Evolutionary conservation across 1,140 invertebrate genomes (phyloP).

Genomic region (Rhynchophorus ferrugineus): DNA sequence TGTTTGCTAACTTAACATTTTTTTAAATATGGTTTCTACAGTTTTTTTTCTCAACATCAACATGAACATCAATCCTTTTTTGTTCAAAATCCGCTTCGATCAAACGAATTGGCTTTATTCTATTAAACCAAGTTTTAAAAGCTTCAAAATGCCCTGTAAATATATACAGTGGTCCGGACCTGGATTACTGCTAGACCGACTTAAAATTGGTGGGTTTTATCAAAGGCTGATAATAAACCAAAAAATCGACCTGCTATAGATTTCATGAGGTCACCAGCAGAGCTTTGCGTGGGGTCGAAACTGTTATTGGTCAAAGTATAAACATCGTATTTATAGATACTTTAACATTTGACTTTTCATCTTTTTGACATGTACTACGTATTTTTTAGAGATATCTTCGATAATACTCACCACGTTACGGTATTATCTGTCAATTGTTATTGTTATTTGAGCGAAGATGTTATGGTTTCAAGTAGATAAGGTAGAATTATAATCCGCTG

Average conservation of each 20-base stretch:
- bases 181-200: no score
- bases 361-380: not conserved
- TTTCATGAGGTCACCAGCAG: not conserved
- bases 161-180: not conserved
- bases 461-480: no score
- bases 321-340: not conserved
- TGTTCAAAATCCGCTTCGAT: not conserved
- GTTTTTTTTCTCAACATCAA: not conserved
- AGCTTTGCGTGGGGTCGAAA: not conserved
- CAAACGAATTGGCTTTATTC: not conserved
- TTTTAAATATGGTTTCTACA: no score
- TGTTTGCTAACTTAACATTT: no score
- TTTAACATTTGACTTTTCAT: not conserved
- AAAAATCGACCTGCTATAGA: not conserved
- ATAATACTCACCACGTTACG: no score
- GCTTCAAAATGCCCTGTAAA: no score
- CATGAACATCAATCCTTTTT: not conserved
- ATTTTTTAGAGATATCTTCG: not conserved
- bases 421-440: no score
- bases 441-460: no score
- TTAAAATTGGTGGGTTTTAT: not conserved
- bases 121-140: not conserved
- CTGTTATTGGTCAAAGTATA: not conserved
- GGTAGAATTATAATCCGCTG: no score
- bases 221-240: not conserved